Conservation (phyloP, 2,113 vertebrate species). For the Seriola quinqueradiata region DNA sequence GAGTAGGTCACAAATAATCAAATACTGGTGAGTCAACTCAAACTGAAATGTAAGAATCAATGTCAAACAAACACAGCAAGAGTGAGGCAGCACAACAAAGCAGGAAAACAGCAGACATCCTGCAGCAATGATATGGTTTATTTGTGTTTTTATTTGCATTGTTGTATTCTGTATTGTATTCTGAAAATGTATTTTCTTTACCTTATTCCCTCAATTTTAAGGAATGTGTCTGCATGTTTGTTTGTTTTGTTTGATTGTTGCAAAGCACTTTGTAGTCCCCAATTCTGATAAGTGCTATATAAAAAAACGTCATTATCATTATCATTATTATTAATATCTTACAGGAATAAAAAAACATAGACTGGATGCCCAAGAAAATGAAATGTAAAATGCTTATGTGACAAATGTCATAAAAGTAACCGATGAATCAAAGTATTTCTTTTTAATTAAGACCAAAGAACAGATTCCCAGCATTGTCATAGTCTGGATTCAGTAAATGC, state of each 20-base stretch:
- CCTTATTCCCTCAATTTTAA: too few species aligned
- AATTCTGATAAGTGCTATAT: too few species aligned
- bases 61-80: not conserved
- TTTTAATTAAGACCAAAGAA: not conserved
- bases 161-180: too few species aligned
- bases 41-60: not conserved
- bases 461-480: not conserved
- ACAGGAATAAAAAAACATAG: not conserved
- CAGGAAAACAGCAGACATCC: not conserved
- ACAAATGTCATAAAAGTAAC: not conserved
- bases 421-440: not conserved
- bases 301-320: too few species aligned
- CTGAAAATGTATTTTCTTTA: too few species aligned
- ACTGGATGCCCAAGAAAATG: not conserved
- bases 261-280: too few species aligned
- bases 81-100: not conserved
- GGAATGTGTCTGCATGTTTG: too few species aligned
- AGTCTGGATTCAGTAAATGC: not conserved
- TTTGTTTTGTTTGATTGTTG: too few species aligned
- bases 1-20: conserved; percentile 15
- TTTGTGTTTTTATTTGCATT: too few species aligned
- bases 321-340: too few species aligned
- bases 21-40: not conserved
- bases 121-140: not conserved
- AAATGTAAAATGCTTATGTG: too few species aligned